phyloP scores from a whole-genome alignment of 2,888 invertebrate species.

The Drosophila percnosoma region DNA sequence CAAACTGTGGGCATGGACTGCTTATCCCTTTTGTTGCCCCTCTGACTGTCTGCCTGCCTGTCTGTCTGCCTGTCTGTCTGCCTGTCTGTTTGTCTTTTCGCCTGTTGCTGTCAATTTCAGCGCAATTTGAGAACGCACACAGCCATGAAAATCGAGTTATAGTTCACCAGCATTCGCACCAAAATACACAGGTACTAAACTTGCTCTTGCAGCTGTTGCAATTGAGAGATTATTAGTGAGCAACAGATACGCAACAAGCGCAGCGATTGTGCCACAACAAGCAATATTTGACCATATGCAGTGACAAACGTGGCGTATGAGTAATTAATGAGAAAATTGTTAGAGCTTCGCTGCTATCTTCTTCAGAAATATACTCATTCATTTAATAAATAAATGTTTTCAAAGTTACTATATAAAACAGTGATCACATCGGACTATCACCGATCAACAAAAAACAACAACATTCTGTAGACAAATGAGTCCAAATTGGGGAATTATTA shows the following conservation, averaged over 20 bases:
- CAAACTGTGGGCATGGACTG: slow-evolving; percentile 34
- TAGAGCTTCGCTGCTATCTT: neutral
- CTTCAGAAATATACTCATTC: neutral
- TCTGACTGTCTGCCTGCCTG: neutral
- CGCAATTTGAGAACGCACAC: slow-evolving; percentile 55
- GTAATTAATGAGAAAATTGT: slow-evolving; percentile 6
- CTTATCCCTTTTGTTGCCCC: slow-evolving; percentile 1
- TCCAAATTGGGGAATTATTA: neutral
- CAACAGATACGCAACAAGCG: slow-evolving; percentile 19
- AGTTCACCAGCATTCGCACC: slow-evolving; percentile 10
- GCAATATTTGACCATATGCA: neutral
- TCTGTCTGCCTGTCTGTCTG: neutral
- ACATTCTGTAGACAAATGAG: too few species aligned
- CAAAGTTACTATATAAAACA: too few species aligned
- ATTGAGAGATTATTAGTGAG: slow-evolving; percentile 21
- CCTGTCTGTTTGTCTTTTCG: neutral
- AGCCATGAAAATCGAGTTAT: slow-evolving; percentile 55
- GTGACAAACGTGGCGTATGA: slow-evolving; percentile 20
- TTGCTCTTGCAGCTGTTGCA: slow-evolving; percentile 14
- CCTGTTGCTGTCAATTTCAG: slow-evolving; percentile 50
- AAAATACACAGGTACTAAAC: neutral
- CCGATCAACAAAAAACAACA: too few species aligned
- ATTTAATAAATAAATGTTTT: neutral
- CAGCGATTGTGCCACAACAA: slow-evolving; percentile 8
- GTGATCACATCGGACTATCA: neutral